Base-by-base conservation (phyloP, 2,113 vertebrate genomes). In the Gymnorhina tibicen region DNA sequence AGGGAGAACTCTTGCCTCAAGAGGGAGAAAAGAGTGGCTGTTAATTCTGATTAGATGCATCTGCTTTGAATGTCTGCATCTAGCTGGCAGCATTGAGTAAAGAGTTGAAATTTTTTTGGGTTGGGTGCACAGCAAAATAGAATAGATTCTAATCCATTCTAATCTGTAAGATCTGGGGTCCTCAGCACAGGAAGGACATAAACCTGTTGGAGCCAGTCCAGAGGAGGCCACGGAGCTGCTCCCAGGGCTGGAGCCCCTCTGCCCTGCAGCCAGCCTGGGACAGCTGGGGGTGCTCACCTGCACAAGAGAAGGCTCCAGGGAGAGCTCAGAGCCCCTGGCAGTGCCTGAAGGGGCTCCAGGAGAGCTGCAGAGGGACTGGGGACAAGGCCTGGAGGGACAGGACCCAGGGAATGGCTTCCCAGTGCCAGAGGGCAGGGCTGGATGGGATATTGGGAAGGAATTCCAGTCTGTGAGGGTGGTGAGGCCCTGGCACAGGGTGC, bases 131-230 rank as follows among this genome's bases (percentile, higher is more conserved):
- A 97, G 74, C 70, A 13, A 22, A 42, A 35, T 30, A 5, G 1
- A 35, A 21, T 2, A 26, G 4, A 8, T 33, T 2, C 3, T 37
- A 73, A 24, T 64, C 13, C 8, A 5, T n/a, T 67, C 6, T 24
- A 20, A 11, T 35, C 20, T 0, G n/a, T 42, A 28, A 58, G 0
- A 7, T 66, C 1, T 0, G 2, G 14, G 3, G 1, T 35, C 2
- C 32, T 19, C 8, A 32, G 30, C 20, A 8, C 13, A 18, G 33
- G 39, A 46, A 16, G 6, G 20, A 30, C 2, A 1, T 14, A 0
- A 3, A 17, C 5, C 20, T 63, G 16, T 1, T 39, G 24, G 1
- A 39, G 16, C 2, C 7, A 87, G 27, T 1, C 1, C 63, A 79
- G 41, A 72, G 49, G 30, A 63, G n/a, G n/a, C 12, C 46, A 9